phyloP scores from a whole-genome alignment of 2,888 invertebrate genomes.

The Emmelina monodactyla region DNA sequence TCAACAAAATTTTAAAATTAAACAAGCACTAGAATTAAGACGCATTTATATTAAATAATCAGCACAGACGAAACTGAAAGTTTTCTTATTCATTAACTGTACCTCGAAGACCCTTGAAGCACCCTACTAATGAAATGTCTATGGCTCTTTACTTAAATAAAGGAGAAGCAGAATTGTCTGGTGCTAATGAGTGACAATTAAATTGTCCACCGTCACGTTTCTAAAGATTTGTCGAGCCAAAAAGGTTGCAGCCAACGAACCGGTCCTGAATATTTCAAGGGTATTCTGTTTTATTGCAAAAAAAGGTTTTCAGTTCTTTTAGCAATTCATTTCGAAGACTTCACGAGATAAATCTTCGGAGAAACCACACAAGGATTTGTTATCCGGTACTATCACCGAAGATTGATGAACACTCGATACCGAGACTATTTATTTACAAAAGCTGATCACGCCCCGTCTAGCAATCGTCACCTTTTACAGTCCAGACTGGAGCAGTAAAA shows the following conservation, averaged over 20 bases:
- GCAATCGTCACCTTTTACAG: slow-evolving; percentile 51
- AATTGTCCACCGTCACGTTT: slow-evolving; percentile 54
- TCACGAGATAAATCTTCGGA: not conserved
- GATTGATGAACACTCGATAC: slow-evolving; percentile 54
- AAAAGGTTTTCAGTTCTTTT: not conserved
- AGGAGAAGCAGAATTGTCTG: slow-evolving; percentile 34
- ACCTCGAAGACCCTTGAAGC: slow-evolving; percentile 9
- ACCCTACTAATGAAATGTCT: slow-evolving; percentile 39
- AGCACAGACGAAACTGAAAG: slow-evolving; percentile 4
- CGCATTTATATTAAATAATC: too few relatives aligned
- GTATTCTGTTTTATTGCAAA: slow-evolving; percentile 1
- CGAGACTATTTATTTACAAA: slow-evolving; percentile 54
- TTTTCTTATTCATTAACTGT: not conserved
- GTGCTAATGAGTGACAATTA: slow-evolving; percentile 58
- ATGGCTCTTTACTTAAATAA: slow-evolving; percentile 45
- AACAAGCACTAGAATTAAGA: too few relatives aligned
- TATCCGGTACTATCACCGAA: slow-evolving; percentile 42
- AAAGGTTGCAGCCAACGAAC: slow-evolving; percentile 49
- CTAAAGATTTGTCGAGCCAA: slow-evolving; percentile 54
- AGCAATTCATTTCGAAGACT: slow-evolving; percentile 2
- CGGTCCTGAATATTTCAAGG: slow-evolving; percentile 18
- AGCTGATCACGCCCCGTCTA: slow-evolving; percentile 58
- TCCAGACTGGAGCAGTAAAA: slow-evolving; percentile 38
- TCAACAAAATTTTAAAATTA: too few relatives aligned
- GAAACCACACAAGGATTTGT: not conserved